Evolutionary conservation across 2,113 vertebrate genomes (phyloP).

Genomic region (Siphamia tubifer): DNA sequence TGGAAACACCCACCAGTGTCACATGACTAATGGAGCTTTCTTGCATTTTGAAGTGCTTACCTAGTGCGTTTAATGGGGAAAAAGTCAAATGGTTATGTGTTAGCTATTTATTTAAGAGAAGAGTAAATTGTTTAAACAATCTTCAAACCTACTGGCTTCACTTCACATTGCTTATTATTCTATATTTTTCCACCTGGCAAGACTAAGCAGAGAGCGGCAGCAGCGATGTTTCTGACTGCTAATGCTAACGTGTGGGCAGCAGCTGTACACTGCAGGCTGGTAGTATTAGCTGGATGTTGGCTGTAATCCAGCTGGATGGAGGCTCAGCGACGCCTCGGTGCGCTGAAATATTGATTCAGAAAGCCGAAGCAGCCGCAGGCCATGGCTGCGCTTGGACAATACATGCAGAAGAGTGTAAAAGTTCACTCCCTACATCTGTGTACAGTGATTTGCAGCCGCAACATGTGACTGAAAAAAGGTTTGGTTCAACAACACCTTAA

Average conservation of each 20-base stretch:
- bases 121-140: conserved; percentile 16
- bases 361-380: conserved; percentile 51
- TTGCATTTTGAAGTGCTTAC: not conserved
- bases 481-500: conserved; percentile 4
- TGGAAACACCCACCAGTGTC: not conserved
- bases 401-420: conserved; percentile 40
- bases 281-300: conserved; percentile 60
- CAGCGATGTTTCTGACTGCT: conserved; percentile 20
- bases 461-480: conserved; percentile 7
- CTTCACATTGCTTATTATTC: conserved; percentile 13
- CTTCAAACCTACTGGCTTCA: not conserved
- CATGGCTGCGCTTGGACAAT: conserved; percentile 49
- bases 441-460: not conserved
- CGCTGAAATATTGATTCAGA: conserved; percentile 73
- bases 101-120: conserved; percentile 2
- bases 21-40: not conserved
- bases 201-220: conserved; percentile 23
- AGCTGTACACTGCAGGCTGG: conserved; percentile 40
- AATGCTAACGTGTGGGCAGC: conserved; percentile 57
- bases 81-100: conserved; percentile 3
- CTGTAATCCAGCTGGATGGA: conserved; percentile 68
- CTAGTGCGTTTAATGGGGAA: not conserved
- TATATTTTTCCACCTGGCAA: conserved; percentile 48
- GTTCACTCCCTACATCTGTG: conserved; percentile 28
- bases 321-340: conserved; percentile 65